phyloP scores from a whole-genome alignment of 2,797 vertebrate species.

The Lepilemur ruficaudatus region DNA sequence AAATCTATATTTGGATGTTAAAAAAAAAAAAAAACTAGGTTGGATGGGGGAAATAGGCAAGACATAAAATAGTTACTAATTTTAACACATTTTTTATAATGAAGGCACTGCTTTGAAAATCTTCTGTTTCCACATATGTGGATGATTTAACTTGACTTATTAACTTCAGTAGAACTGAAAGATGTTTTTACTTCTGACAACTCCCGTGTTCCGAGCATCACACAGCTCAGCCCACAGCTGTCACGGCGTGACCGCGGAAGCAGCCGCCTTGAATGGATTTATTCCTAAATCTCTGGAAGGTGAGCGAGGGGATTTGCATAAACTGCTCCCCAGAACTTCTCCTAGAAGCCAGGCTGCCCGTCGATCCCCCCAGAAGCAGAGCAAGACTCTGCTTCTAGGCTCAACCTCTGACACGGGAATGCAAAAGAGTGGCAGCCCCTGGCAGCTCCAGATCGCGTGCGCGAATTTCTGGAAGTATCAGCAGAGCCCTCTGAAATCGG shows the following conservation, averaged over 20 bases:
- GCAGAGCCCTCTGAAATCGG: constrained; percentile 67
- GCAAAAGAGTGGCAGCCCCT: constrained; percentile 73
- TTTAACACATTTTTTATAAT: constrained; percentile 82
- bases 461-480: constrained; percentile 78
- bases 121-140: constrained; percentile 70
- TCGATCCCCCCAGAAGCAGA: neutral
- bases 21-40: constrained; percentile 74
- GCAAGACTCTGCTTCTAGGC: constrained; percentile 58
- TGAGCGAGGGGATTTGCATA: constrained; percentile 65
- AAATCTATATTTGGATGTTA: constrained; percentile 73
- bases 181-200: constrained; percentile 57
- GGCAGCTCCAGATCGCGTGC: constrained; percentile 77
- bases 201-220: neutral
- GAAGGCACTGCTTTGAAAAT: constrained; percentile 74
- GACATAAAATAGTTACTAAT: constrained; percentile 75
- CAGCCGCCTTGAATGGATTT: constrained; percentile 68
- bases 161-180: constrained; percentile 75
- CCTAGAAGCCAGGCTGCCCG: constrained; percentile 70
- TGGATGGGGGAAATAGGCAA: constrained; percentile 77
- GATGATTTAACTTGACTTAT: constrained; percentile 81
- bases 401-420: constrained; percentile 77
- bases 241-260: constrained; percentile 31
- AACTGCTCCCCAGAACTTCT: constrained; percentile 66
- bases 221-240: constrained; percentile 61
- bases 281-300: constrained; percentile 68